Conservation (phyloP, 2,797 vertebrate species). For the Enteromius radiatus region DNA sequence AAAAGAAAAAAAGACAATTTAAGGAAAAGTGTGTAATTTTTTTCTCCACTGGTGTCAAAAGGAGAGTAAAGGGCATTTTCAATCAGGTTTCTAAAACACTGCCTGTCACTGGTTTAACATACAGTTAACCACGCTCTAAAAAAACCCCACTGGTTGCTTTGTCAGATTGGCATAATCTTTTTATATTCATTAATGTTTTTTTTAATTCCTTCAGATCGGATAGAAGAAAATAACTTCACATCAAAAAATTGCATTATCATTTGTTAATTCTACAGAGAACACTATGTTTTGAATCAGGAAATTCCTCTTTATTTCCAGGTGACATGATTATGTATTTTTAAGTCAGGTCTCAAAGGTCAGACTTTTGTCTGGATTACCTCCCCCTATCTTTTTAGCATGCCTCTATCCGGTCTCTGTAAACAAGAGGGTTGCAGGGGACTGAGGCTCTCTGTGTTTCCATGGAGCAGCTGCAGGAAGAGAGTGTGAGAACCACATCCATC, state of each 20-base stretch:
- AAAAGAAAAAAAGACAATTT: neutral
- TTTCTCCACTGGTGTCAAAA: neutral
- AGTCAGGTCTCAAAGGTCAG: conserved; percentile 12
- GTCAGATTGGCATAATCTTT: neutral
- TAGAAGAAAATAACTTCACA: neutral
- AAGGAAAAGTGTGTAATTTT: neutral
- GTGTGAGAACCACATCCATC: conserved; percentile 66
- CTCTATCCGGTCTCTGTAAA: conserved; percentile 52
- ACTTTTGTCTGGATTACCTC: conserved; percentile 23
- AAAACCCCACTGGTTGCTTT: neutral
- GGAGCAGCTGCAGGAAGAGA: conserved; percentile 75
- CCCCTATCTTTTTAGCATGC: conserved; percentile 15
- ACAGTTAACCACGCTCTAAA: neutral
- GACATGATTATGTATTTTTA: neutral
- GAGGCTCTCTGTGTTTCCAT: conserved; percentile 69
- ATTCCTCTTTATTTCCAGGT: neutral
- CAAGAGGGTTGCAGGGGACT: conserved; percentile 67
- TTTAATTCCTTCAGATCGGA: too few relatives aligned
- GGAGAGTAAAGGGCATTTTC: neutral
- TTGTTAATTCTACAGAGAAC: neutral
- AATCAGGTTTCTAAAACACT: neutral
- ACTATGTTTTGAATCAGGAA: neutral
- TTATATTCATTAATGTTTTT: neutral
- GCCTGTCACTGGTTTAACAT: neutral
- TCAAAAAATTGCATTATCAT: neutral